Percentiles rank a stretch among this genome's conserved stretches.
These are phyloP conservation scores for Plebejus anna DNA, from an alignment of 2,888 invertebrate species.

Conservation along the genomic window DNA sequence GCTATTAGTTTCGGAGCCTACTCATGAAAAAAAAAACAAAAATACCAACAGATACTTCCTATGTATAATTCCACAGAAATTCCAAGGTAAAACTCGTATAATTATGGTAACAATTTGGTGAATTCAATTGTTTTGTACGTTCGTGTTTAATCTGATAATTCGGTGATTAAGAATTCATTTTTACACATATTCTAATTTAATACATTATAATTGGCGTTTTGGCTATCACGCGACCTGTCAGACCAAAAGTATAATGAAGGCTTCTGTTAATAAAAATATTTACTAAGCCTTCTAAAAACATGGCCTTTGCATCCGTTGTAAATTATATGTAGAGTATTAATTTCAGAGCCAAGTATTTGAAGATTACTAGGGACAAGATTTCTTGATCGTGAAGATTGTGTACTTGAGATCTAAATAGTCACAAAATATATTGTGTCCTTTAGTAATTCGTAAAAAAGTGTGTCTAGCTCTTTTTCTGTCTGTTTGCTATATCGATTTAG, in stretches of 20 bases:
- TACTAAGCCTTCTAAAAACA: not conserved
- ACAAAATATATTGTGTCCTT: no score
- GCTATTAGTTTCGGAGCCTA: not conserved
- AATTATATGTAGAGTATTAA: no score
- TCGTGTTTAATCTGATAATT: slow-evolving; percentile 20
- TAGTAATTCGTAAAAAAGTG: no score
- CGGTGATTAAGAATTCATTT: slow-evolving; percentile 13
- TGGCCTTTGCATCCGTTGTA: no score
- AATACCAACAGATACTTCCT: not conserved
- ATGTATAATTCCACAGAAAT: not conserved
- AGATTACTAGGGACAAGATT: no score
- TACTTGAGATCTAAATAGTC: no score
- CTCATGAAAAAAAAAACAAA: not conserved
- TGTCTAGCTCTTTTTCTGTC: no score
- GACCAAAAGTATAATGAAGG: not conserved
- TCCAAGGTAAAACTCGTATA: not conserved
- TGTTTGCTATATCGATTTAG: no score
- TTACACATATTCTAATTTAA: slow-evolving; percentile 20
- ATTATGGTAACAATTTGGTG: not conserved
- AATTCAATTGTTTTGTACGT: slow-evolving; percentile 1
- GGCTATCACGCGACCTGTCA: slow-evolving; percentile 9
- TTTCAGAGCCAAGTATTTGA: no score
- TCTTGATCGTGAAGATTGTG: no score
- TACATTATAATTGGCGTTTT: slow-evolving; percentile 10
- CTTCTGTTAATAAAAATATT: not conserved